Evolutionary conservation across 2,113 vertebrate genomes (phyloP), one percentile per base, ranked within the genome.

Genomic region (Phaethornis superciliosus): DNA sequence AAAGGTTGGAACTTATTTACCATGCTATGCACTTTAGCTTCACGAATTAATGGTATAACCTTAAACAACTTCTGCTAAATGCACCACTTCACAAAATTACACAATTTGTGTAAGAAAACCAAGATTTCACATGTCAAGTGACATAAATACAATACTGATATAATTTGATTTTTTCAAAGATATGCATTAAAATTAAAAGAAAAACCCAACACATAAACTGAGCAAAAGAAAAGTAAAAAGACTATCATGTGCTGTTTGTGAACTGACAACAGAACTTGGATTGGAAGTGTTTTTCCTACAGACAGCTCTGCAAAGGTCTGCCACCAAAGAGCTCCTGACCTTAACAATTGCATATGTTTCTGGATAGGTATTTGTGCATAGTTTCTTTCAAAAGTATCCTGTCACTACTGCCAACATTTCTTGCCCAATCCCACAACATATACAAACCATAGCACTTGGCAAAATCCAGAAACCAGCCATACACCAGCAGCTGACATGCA

Each of bases 41-140:
- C 81, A 63, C 17, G 47, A 96, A 96, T 96, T 97, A 96, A 93
- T 59, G 84, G 35, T 74, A 94, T 70, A 94, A 90, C 88, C n/a
- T 93, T 92, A 95, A 96, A 90, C 88, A 96, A 91, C 65, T 81
- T 89, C 84, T 90, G 81, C 81, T 97, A 97, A 97, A 96, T 88
- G 88, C 75, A 82, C 83, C 94, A 96, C 63, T 97, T 96, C 89
- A 79, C 74, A 62, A 97, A 96, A 96, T 96, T 89, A 89, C 91
- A 63, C 91, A 65, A 65, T 91, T 96, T 92, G 80, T 22, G 58
- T 68, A 93, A 95, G 42, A 79, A 94, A 97, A 84, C 46, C 35
- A 22, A 7, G 84, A 88, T 88, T 93, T 95, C 46, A 69, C 60
- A 54, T 93, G 94, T 96, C 96, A 96, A 88, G 62, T 71, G 85